Evolutionary conservation across 2,797 vertebrate genomes (phyloP), one percentile per base, ranked within the genome.

Genomic region (Adrianichthys oophorus): DNA sequence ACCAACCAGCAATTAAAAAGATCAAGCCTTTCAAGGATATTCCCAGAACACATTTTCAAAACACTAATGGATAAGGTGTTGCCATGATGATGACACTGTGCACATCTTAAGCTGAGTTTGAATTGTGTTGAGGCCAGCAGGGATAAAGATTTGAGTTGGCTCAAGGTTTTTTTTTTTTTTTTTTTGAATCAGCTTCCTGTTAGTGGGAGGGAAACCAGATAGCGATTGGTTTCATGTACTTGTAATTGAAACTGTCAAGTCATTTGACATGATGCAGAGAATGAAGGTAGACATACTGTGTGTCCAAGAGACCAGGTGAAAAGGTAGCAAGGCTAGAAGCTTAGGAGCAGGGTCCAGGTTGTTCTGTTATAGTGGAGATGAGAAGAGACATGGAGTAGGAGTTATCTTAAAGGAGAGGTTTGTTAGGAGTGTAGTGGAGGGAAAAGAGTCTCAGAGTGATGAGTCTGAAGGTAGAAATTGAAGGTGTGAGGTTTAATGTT

Each of bases 61-160:
- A 7, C 10, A 40, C 47, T 4, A 64, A 48, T 53, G 12, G 37
- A 17, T 52, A 18, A 40, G 49, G 40, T 59, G 67, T 66, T 66
- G 47, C 51, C 16, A 62, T 59, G 52, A 5, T 45, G 18, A 63
- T 18, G n/a, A 16, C 43, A 50, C 44, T 3, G 19, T 19, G 41
- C 15, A 32, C 48, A 49, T 37, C 24, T 26, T 45, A 1, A 14
- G 4, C 51, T 37, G 32, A 10, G 3, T 42, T 49, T 21, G 23
- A 2, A 6, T 54, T 21, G 41, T 14, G 17, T 46, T 15, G 37
- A 41, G 44, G 18, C 13, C 42, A 17, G 13, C 17, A 21, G 50
- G 24, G 5, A 16, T 24, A 19, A 62, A 42, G 7, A 21, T 37
- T 42, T 51, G 14, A 13, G 17, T 19, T 56, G 6, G 7, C 45